phyloP scores from a whole-genome alignment of 2,797 vertebrate species.

The Heterohyrax brucei region DNA sequence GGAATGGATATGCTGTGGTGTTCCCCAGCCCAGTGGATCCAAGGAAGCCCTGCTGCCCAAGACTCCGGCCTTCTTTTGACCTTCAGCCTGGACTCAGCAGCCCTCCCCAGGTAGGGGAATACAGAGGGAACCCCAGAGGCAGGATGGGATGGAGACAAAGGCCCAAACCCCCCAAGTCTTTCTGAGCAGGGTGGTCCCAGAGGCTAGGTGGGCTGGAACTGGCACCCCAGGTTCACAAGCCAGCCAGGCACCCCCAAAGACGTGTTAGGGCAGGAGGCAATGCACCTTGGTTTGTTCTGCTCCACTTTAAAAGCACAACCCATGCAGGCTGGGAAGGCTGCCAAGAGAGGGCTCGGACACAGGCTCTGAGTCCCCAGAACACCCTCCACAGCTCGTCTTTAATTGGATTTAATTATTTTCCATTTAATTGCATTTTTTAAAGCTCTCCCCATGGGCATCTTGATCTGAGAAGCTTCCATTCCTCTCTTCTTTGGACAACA shows the following conservation, averaged over 20 bases:
- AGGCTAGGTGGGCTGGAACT: too few species aligned
- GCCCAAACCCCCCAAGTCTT: accelerated
- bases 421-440: slow-evolving; percentile 75
- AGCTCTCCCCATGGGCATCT: slow-evolving; percentile 51
- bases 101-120: too few species aligned
- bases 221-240: neutral
- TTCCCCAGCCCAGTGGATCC: too few species aligned
- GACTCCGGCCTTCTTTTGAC: too few species aligned
- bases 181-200: too few species aligned
- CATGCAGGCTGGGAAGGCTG: neutral
- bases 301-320: neutral
- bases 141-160: too few species aligned
- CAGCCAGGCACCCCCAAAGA: neutral
- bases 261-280: neutral
- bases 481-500: neutral
- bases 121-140: too few species aligned
- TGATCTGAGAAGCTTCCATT: neutral
- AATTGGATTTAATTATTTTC: slow-evolving; percentile 79
- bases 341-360: neutral
- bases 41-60: too few species aligned
- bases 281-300: neutral
- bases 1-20: too few species aligned
- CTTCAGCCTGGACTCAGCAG: too few species aligned
- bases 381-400: neutral
- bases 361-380: neutral